Evolutionary conservation across 2,888 invertebrate species (phyloP).

Genomic region (Cabera pusaria): DNA sequence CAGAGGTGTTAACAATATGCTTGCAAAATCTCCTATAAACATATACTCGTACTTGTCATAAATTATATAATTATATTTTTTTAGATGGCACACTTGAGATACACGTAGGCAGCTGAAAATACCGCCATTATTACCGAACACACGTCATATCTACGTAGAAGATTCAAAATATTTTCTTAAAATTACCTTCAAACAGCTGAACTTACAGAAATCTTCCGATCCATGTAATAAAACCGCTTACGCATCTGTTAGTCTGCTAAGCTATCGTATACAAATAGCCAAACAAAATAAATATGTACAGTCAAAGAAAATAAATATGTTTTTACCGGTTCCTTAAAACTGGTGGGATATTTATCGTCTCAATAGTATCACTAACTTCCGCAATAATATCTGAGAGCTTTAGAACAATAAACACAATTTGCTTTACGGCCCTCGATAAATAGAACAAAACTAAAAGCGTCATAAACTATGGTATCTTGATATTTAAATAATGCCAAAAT

Average conservation of each 20-base stretch:
- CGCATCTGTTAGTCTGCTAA: constrained; percentile 7
- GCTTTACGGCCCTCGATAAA: constrained; percentile 8
- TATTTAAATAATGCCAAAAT: constrained; percentile 1
- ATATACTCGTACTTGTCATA: too few relatives aligned
- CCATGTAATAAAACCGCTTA: constrained; percentile 13
- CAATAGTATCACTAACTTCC: constrained; percentile 21
- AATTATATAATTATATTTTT: too few relatives aligned
- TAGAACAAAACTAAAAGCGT: constrained; percentile 10
- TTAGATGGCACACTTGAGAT: too few relatives aligned
- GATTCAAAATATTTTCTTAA: too few relatives aligned
- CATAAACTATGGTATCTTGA: constrained; percentile 13
- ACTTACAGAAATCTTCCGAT: too few relatives aligned
- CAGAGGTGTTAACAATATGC: too few relatives aligned
- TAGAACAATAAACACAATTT: constrained; percentile 23
- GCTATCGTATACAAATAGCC: not conserved
- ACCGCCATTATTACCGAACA: not conserved
- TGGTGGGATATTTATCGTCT: too few relatives aligned
- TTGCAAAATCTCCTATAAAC: too few relatives aligned
- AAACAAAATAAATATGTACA: not conserved
- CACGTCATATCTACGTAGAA: constrained; percentile 8
- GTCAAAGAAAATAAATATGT: constrained; percentile 2
- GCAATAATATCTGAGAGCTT: constrained; percentile 18
- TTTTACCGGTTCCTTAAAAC: constrained; percentile 11
- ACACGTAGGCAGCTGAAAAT: too few relatives aligned
- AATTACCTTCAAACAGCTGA: too few relatives aligned